Evolutionary conservation across 2,888 invertebrate species (phyloP).

Genomic region (Strigamia maritima): DNA sequence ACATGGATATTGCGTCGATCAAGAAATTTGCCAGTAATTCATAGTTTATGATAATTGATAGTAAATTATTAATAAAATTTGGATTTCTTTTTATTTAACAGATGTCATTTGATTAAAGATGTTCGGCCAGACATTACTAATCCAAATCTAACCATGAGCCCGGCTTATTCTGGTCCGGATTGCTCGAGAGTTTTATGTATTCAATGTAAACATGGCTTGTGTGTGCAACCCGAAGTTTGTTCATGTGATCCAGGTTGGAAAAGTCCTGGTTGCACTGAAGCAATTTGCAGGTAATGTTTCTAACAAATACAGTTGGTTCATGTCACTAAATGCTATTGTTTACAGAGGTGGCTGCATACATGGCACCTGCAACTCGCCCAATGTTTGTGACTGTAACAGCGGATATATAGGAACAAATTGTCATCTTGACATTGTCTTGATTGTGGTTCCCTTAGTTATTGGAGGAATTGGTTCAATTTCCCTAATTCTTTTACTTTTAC

Average conservation of each 20-base stretch:
- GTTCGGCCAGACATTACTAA: slow-evolving; percentile 21
- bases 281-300: slow-evolving; percentile 36
- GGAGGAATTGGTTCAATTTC: neutral
- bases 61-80: neutral
- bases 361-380: slow-evolving; percentile 18
- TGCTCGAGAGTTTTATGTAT: slow-evolving; percentile 23
- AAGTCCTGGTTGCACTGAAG: slow-evolving; percentile 8
- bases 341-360: slow-evolving; percentile 22
- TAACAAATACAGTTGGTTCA: too few species aligned
- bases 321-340: too few species aligned
- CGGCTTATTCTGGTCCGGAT: slow-evolving; percentile 33
- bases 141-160: neutral
- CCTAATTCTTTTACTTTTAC: neutral
- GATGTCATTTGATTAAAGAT: slow-evolving; percentile 25
- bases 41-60: neutral
- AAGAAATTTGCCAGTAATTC: slow-evolving; percentile 16
- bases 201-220: slow-evolving; percentile 29
- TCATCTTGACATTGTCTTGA: neutral
- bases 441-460: neutral
- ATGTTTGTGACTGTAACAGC: slow-evolving; percentile 20
- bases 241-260: slow-evolving; percentile 24
- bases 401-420: slow-evolving; percentile 29
- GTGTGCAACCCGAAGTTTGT: slow-evolving; percentile 27
- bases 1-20: slow-evolving; percentile 24
- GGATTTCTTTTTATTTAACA: neutral